Conservation (phyloP, 2,113 vertebrate genomes). For the Cercopithecus mona region DNA sequence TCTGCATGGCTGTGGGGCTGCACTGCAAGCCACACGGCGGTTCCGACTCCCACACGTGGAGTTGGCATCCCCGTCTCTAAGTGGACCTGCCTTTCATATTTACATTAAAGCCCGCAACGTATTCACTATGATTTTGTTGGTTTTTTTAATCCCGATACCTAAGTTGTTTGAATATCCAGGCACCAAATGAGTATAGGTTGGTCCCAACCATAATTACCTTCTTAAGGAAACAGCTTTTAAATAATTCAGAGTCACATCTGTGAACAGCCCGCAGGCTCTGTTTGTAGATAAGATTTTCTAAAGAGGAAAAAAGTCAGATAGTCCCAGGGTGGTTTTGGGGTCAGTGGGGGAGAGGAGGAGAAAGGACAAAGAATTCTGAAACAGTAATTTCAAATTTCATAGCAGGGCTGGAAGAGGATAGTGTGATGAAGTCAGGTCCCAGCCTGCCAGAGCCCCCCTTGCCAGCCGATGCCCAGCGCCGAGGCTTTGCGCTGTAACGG, state of each 20-base stretch:
- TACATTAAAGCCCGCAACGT: fast-evolving
- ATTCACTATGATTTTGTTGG: not conserved
- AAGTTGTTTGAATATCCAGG: not conserved
- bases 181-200: not conserved
- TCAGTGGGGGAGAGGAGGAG: not conserved
- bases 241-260: conserved; percentile 68
- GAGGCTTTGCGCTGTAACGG: fast-evolving
- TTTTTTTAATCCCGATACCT: fast-evolving
- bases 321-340: not conserved
- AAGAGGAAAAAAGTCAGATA: not conserved
- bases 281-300: conserved; percentile 53
- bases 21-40: too few species aligned
- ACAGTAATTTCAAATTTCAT: not conserved
- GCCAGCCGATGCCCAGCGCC: fast-evolving
- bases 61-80: fast-evolving
- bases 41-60: not conserved
- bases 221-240: conserved; percentile 57
- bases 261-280: conserved; percentile 9
- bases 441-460: not conserved
- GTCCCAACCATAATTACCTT: conserved; percentile 10
- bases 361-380: not conserved
- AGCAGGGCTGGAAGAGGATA: not conserved
- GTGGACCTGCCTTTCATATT: not conserved
- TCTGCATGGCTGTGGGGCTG: not conserved
- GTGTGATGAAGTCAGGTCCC: fast-evolving